phyloP scores from a whole-genome alignment of 2,888 invertebrate species.

The Hedychridium roseum region DNA sequence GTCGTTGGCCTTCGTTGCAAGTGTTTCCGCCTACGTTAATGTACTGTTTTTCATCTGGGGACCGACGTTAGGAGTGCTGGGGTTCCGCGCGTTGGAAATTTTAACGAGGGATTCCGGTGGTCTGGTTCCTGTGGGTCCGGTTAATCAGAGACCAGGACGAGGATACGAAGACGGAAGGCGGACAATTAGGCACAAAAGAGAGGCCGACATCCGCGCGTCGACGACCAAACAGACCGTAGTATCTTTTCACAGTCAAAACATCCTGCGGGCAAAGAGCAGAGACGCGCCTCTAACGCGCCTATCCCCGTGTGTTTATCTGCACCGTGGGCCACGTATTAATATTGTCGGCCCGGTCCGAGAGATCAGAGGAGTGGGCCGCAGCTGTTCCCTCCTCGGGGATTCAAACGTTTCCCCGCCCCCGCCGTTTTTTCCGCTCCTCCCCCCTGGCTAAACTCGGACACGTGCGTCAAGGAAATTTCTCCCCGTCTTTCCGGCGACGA shows the following conservation, averaged over 20 bases:
- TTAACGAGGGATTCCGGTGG: no score
- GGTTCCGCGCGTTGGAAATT: no score
- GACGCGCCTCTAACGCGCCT: constrained; percentile 15
- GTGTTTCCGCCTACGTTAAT: no score
- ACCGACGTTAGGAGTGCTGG: no score
- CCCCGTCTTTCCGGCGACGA: constrained; percentile 1
- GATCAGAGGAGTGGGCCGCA: constrained; percentile 44
- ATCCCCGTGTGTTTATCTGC: constrained; percentile 38
- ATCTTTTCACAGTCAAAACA: constrained; percentile 48
- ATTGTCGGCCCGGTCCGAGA: constrained; percentile 35
- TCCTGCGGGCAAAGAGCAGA: constrained; percentile 32
- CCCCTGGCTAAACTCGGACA: no score
- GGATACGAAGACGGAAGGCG: constrained; percentile 33
- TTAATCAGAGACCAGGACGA: constrained; percentile 25
- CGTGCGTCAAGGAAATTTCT: no score
- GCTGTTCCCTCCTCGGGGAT: constrained; percentile 37
- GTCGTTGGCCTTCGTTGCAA: no score
- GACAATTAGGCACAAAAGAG: constrained; percentile 45
- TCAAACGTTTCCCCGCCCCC: constrained; percentile 3
- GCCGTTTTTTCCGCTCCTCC: constrained; percentile 3
- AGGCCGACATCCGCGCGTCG: constrained; percentile 28
- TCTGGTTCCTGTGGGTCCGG: no score
- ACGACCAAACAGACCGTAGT: constrained; percentile 8
- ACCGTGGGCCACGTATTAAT: constrained; percentile 45
- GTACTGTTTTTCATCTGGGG: no score